A percentile compares a stretch with the other conserved stretches of the same genome.
Evolutionary conservation across 2,113 vertebrate genomes (phyloP).

Genomic region (Bubo bubo): DNA sequence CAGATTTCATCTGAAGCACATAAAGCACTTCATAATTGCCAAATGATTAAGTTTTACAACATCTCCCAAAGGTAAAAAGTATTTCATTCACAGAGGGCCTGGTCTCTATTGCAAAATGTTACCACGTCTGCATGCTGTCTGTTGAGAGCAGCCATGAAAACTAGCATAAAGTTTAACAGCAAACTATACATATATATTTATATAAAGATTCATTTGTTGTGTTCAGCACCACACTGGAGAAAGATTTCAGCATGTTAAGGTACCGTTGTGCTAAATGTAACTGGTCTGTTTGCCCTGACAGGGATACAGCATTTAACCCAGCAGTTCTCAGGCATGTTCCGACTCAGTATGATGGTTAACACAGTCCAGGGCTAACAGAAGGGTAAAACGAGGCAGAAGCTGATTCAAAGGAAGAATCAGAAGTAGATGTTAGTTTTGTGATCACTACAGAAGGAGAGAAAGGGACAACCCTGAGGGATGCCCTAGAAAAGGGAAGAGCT

Average conservation of each 20-base stretch:
- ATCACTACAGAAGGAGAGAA: too few relatives aligned
- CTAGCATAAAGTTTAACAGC: not conserved
- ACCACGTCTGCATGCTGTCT: not conserved
- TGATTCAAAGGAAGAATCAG: not conserved
- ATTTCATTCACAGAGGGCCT: not conserved
- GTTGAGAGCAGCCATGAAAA: not conserved
- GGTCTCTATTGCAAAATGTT: not conserved
- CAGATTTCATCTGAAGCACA: slow-evolving; percentile 35
- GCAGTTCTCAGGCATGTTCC: not conserved
- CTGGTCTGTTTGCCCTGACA: not conserved
- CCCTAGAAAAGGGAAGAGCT: too few relatives aligned
- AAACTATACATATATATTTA: not conserved
- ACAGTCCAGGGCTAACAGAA: not conserved
- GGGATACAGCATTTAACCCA: not conserved
- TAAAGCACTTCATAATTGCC: slow-evolving; percentile 14
- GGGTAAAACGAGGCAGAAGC: not conserved
- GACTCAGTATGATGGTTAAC: not conserved
- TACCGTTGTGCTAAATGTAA: not conserved
- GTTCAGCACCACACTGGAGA: not conserved
- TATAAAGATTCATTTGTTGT: not conserved
- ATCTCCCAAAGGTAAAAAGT: not conserved
- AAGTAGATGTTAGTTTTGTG: not conserved
- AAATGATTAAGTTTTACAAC: not conserved
- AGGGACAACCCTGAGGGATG: too few relatives aligned
- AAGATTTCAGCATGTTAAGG: not conserved